Percentiles rank a stretch among this genome's conserved stretches.
phyloP scores from a whole-genome alignment of 2,888 invertebrate genomes.

The Cephus runcator region DNA sequence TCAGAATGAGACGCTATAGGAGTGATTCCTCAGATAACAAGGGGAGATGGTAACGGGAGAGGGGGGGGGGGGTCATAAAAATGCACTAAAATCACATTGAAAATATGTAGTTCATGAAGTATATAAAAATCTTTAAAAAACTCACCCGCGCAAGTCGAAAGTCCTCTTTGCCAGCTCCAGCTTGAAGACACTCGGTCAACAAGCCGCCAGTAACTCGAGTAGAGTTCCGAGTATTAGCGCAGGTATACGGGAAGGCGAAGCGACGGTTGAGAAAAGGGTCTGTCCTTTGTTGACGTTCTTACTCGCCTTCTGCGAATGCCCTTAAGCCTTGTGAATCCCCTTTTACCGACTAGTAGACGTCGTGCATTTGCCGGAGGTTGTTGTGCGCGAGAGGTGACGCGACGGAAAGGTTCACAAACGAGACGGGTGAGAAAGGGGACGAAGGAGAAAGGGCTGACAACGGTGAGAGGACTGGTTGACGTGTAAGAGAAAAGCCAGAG shows the following conservation, averaged over 20 bases:
- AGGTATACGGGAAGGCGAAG: slow-evolving; percentile 16
- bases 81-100: slow-evolving; percentile 7
- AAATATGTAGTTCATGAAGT: neutral
- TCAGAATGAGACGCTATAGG: neutral
- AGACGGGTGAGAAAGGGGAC: neutral
- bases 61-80: neutral
- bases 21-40: neutral
- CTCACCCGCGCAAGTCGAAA: slow-evolving; percentile 55
- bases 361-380: neutral
- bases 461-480: neutral
- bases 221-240: neutral
- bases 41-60: too few relatives aligned
- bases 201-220: neutral
- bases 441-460: neutral
- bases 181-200: slow-evolving; percentile 44
- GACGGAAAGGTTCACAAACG: neutral
- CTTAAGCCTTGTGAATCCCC: neutral
- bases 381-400: neutral
- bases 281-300: slow-evolving; percentile 12
- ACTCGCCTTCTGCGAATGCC: neutral
- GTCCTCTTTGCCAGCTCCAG: slow-evolving; percentile 58
- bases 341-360: neutral
- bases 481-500: neutral
- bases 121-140: slow-evolving; percentile 9
- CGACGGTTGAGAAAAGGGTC: neutral